Conservation (phyloP, 2,113 vertebrate genomes). For the Girardinichthys multiradiatus region DNA sequence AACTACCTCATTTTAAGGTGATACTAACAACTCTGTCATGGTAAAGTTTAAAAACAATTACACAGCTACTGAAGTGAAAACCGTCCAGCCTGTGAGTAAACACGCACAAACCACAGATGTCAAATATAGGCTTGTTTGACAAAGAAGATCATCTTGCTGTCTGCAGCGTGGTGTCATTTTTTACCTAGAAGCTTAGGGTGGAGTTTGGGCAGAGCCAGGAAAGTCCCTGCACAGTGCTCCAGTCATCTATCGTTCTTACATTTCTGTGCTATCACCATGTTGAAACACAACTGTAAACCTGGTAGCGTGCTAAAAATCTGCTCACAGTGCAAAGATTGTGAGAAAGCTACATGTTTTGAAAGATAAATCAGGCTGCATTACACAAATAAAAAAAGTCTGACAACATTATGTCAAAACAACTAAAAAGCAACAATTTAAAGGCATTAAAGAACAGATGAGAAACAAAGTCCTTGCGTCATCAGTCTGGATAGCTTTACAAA, state of each 20-base stretch:
- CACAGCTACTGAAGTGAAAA: too few relatives aligned
- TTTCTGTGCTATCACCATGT: background rate
- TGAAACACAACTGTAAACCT: background rate
- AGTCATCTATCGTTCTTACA: background rate
- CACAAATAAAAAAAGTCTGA: too few relatives aligned
- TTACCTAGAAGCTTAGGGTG: conserved; percentile 9
- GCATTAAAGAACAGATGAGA: too few relatives aligned
- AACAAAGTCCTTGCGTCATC: too few relatives aligned
- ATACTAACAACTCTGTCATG: too few relatives aligned
- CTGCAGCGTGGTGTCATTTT: background rate
- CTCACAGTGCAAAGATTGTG: background rate
- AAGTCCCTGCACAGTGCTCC: background rate
- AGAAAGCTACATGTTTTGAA: background rate
- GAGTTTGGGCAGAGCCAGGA: background rate
- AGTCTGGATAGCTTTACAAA: too few relatives aligned
- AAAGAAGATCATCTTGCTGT: conserved; percentile 5
- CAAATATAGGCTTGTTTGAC: conserved; percentile 18
- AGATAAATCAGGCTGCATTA: too few relatives aligned
- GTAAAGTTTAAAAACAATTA: too few relatives aligned
- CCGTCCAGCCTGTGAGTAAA: background rate
- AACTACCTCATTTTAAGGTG: too few relatives aligned
- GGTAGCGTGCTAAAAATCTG: background rate
- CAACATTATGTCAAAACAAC: too few relatives aligned
- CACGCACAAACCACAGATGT: background rate
- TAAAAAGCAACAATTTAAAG: too few relatives aligned